Conservation (phyloP, 1,140 invertebrate species). For the Drosophila bifasciata region DNA sequence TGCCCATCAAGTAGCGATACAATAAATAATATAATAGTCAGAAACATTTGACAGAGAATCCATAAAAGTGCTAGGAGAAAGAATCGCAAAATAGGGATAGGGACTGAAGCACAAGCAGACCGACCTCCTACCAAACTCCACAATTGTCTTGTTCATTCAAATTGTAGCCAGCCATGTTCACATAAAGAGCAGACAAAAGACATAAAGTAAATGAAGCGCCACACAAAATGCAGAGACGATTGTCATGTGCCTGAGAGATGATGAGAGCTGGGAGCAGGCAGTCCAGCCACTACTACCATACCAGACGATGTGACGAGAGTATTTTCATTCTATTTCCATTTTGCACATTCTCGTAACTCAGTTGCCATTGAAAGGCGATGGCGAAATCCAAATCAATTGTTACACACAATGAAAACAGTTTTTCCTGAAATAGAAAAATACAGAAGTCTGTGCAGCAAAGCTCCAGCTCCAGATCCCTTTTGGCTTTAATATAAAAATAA, state of each 20-base stretch:
- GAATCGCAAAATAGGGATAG: not conserved
- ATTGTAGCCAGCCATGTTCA: constrained; percentile 50
- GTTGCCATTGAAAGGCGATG: constrained; percentile 63
- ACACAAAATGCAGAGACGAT: constrained; percentile 53
- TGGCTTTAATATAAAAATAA: constrained; percentile 71
- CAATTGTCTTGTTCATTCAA: constrained; percentile 56
- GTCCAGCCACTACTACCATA: not conserved
- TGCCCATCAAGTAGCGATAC: constrained; percentile 71
- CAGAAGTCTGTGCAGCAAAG: not conserved
- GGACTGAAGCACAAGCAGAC: not conserved
- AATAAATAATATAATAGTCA: constrained; percentile 71
- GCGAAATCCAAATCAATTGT: constrained; percentile 74
- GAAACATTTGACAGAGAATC: constrained; percentile 33
- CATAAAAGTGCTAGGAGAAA: constrained; percentile 52
- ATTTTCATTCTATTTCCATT: constrained; percentile 69
- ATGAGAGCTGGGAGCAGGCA: too few species aligned
- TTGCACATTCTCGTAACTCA: constrained; percentile 61
- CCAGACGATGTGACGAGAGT: constrained; percentile 32
- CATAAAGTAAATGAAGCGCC: constrained; percentile 80
- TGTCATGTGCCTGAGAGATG: not conserved
- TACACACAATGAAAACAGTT: constrained; percentile 62
- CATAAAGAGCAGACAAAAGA: constrained; percentile 73
- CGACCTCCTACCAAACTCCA: not conserved
- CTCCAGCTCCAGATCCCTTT: not conserved
- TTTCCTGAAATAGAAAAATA: constrained; percentile 31